These are phyloP conservation scores for Sarcophaga peregrina DNA, from an alignment of 1,140 invertebrate genomes.

Conservation along the genomic window DNA sequence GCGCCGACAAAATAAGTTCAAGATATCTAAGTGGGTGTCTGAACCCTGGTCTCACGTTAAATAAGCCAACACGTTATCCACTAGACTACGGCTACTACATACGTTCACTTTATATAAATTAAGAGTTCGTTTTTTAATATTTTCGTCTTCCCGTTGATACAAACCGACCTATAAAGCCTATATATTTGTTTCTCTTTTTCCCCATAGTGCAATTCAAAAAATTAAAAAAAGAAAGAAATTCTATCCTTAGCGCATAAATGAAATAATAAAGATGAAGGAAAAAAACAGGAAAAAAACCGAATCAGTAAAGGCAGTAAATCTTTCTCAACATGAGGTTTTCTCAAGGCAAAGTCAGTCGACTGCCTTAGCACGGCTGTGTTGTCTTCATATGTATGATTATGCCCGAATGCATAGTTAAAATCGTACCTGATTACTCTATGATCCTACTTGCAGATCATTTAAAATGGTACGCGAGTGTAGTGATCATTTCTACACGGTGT, in stretches of 20 bases:
- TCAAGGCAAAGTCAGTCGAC: too few species aligned
- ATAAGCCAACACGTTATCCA: too few species aligned
- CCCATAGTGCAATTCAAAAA: neutral
- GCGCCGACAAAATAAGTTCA: too few species aligned
- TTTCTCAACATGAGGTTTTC: conserved; percentile 37
- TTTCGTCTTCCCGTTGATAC: too few species aligned
- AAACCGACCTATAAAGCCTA: too few species aligned
- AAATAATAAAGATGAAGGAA: neutral
- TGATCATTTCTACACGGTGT: conserved; percentile 41
- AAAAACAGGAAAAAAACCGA: neutral
- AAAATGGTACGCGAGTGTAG: neutral
- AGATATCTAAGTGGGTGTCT: too few species aligned
- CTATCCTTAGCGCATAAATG: neutral
- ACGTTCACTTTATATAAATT: too few species aligned
- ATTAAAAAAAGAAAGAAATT: neutral
- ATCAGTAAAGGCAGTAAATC: conserved; percentile 30
- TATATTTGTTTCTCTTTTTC: neutral
- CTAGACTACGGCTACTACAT: too few species aligned
- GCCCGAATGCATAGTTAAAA: neutral
- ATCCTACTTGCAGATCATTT: conserved; percentile 21
- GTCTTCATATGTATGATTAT: conserved; percentile 1
- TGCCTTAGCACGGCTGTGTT: conserved; percentile 15
- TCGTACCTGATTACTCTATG: neutral
- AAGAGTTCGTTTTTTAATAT: too few species aligned
- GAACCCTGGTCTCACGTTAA: too few species aligned